A percentile compares a stretch with the other conserved stretches of the same genome.
These are phyloP conservation scores for Oncorhynchus keta DNA, from an alignment of 2,113 vertebrate genomes.

Conservation along the genomic window DNA sequence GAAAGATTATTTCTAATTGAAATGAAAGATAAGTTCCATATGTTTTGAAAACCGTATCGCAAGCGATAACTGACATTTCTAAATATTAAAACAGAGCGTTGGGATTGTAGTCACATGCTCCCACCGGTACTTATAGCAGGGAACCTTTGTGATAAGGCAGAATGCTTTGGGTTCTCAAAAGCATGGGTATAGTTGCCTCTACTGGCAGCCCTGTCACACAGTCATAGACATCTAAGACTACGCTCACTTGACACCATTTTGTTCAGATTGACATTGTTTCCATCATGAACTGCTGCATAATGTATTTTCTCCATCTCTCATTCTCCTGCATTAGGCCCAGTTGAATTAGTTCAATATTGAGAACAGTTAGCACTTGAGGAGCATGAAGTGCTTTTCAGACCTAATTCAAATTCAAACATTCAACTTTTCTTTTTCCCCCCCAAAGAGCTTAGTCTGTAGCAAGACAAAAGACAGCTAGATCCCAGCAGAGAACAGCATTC, in stretches of 20 bases:
- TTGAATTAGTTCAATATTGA: conserved; percentile 8
- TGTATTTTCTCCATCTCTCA: neutral
- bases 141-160: too few relatives aligned
- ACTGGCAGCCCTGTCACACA: neutral
- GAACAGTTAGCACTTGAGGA: neutral
- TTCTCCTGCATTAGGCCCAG: neutral
- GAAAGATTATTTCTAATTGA: too few relatives aligned
- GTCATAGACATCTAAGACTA: neutral
- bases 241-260: neutral
- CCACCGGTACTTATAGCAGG: too few relatives aligned
- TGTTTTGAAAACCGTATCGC: too few relatives aligned
- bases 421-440: conserved; percentile 28
- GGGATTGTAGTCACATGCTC: too few relatives aligned
- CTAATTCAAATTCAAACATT: conserved; percentile 57
- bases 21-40: too few relatives aligned
- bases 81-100: too few relatives aligned
- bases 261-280: neutral
- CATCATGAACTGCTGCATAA: neutral
- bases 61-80: too few relatives aligned
- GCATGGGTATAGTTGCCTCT: conserved; percentile 17
- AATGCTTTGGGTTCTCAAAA: too few relatives aligned
- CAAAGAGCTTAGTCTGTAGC: conserved; percentile 44
- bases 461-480: conserved; percentile 46
- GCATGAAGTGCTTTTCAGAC: conserved; percentile 11
- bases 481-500: conserved; percentile 46